Conservation (phyloP, 1,140 invertebrate species). For the Periplaneta americana region DNA sequence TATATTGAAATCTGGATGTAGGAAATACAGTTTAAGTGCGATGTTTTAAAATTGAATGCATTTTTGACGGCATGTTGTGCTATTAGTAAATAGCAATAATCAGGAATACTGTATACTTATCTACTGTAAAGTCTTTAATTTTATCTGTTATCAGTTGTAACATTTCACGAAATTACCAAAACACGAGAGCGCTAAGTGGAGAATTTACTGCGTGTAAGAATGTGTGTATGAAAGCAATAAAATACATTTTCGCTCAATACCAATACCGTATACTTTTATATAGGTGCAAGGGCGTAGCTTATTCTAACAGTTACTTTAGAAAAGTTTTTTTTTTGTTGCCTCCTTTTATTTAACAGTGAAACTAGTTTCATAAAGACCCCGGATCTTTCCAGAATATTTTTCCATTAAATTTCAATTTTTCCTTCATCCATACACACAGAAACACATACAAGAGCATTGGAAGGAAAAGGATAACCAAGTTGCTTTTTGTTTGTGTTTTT, state of each 20-base stretch:
- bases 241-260: not conserved
- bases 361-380: not conserved
- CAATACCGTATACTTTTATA: not conserved
- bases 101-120: no score
- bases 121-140: no score
- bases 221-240: not conserved
- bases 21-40: no score
- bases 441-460: not conserved
- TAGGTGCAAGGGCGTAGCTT: not conserved
- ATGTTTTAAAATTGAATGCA: no score
- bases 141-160: no score
- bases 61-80: no score
- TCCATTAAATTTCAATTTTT: not conserved
- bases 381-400: not conserved
- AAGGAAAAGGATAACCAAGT: not conserved
- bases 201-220: no score
- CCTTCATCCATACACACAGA: not conserved
- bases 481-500: not conserved
- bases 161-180: no score
- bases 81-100: no score
- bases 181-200: no score
- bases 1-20: no score
- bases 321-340: no score
- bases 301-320: not conserved
- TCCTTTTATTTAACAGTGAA: not conserved